These are phyloP conservation scores for Platalea minor DNA, from an alignment of 2,797 vertebrate species.

Conservation along the genomic window DNA sequence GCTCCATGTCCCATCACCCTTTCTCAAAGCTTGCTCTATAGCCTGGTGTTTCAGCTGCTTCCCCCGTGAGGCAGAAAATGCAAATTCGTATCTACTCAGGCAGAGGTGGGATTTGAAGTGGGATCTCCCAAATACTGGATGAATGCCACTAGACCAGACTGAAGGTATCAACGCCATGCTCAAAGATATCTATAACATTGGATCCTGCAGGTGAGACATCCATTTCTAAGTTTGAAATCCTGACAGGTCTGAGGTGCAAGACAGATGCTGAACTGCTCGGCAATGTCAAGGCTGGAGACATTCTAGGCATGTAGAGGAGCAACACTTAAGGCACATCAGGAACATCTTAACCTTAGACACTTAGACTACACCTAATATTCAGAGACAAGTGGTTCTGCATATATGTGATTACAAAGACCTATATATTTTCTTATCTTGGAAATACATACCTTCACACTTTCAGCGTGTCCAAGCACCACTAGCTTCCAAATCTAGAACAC, in stretches of 20 bases:
- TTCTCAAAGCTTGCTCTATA: background rate
- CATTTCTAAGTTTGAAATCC: background rate
- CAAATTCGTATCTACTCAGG: background rate
- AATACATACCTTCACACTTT: background rate
- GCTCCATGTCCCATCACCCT: background rate
- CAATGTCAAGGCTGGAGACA: background rate
- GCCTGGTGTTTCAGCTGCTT: background rate
- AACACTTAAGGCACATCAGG: background rate
- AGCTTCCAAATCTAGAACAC: background rate
- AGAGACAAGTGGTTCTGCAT: background rate
- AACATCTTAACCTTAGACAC: background rate
- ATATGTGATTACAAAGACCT: background rate
- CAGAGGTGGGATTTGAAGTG: background rate
- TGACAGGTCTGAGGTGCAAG: background rate
- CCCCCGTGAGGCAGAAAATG: background rate
- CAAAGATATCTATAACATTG: background rate
- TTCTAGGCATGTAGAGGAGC: background rate
- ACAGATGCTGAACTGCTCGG: background rate
- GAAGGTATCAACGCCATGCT: accelerated
- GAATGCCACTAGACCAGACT: background rate
- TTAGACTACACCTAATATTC: background rate
- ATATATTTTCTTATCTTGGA: background rate
- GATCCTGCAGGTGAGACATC: background rate
- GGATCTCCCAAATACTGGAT: background rate
- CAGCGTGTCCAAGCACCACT: background rate